Percentiles rank a stretch among this genome's conserved stretches.
Evolutionary conservation across 1,140 invertebrate species (phyloP).

Genomic region (Nasonia longicornis): DNA sequence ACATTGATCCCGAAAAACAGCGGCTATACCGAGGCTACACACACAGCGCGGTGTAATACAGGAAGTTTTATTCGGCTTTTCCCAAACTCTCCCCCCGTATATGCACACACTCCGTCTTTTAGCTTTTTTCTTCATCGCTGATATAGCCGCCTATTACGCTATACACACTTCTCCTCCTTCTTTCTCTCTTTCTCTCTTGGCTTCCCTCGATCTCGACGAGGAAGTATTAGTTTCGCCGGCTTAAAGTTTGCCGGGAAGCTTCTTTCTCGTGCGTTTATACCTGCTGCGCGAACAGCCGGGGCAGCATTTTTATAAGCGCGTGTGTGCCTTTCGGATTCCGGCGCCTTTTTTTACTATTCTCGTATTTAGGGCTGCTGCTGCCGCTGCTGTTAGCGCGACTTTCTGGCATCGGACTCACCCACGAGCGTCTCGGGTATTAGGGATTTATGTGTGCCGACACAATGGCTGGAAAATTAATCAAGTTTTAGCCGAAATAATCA

Average conservation of each 20-base stretch:
- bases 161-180: not conserved
- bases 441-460: not conserved
- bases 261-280: not conserved
- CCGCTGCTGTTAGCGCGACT: not conserved
- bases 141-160: not conserved
- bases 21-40: not conserved
- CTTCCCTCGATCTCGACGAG: not conserved
- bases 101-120: not conserved
- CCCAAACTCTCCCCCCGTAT: not conserved
- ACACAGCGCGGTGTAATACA: not conserved
- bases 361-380: not conserved
- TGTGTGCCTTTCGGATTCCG: slow-evolving; percentile 6
- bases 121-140: not conserved
- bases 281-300: not conserved
- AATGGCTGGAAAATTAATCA: slow-evolving; percentile 34
- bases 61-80: slow-evolving; percentile 25
- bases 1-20: slow-evolving; percentile 40
- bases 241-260: slow-evolving; percentile 20
- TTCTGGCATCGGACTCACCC: not conserved
- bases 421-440: slow-evolving; percentile 36
- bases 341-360: slow-evolving; percentile 20
- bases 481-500: not conserved
- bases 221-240: slow-evolving; percentile 42
- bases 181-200: not conserved
- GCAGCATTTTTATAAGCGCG: not conserved